Evolutionary conservation across 2,888 invertebrate genomes (phyloP).

Genomic region (Drosophila emarginata): DNA sequence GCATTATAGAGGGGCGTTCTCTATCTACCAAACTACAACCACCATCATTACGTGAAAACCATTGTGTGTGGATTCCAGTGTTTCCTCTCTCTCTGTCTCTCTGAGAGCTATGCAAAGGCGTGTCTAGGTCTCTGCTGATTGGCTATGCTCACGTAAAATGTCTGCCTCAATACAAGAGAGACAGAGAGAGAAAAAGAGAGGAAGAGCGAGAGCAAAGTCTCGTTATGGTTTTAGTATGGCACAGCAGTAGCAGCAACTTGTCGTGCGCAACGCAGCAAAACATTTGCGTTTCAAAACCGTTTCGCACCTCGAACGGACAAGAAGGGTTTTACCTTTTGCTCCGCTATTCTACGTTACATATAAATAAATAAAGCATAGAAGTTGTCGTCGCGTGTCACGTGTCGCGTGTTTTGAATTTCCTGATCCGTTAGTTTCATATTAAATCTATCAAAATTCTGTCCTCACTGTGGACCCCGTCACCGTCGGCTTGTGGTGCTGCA

Average conservation of each 20-base stretch:
- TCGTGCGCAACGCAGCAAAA: slow-evolving; percentile 41
- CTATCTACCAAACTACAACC: slow-evolving; percentile 53
- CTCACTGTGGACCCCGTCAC: slow-evolving; percentile 81
- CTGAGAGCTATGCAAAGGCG: slow-evolving; percentile 12
- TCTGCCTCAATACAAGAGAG: slow-evolving; percentile 9
- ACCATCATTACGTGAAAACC: slow-evolving; percentile 15
- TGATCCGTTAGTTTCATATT: background rate
- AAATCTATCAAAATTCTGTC: slow-evolving; percentile 80
- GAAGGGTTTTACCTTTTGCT: slow-evolving; percentile 69
- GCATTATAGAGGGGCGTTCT: slow-evolving; percentile 59
- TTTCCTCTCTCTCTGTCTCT: background rate
- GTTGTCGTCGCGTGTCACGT: slow-evolving; percentile 28
- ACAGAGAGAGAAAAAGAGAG: slow-evolving; percentile 19
- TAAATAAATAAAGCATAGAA: background rate
- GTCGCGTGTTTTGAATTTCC: slow-evolving; percentile 2
- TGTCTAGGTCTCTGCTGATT: background rate
- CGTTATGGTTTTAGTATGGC: background rate
- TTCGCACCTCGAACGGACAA: slow-evolving; percentile 81
- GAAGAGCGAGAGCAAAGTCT: slow-evolving; percentile 25
- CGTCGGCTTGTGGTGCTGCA: slow-evolving; percentile 71
- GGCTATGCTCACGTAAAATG: background rate
- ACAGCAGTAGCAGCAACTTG: slow-evolving; percentile 42
- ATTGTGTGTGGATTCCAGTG: background rate
- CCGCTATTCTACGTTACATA: background rate
- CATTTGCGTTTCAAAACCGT: slow-evolving; percentile 74